Evolutionary conservation across 2,888 invertebrate genomes (phyloP), one percentile per base, ranked within the genome.

Genomic region (Nowickia ferox): DNA sequence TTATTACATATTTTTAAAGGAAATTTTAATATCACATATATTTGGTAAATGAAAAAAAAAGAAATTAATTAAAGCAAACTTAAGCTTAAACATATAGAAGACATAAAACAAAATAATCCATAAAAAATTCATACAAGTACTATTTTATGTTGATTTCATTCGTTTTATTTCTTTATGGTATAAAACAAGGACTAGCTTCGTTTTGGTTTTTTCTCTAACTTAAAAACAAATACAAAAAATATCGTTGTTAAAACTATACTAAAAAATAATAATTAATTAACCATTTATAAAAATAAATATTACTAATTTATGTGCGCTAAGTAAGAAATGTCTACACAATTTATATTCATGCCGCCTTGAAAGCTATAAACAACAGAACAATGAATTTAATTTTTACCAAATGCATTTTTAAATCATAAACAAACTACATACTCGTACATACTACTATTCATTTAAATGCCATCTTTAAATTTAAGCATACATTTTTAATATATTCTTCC

Each of bases 1-100:
- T n/a, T 75, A 75, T 55, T 44, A 40, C 9, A 75, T 44, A 38
- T 46, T 11, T 72, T 68, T 48, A 83, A 86, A 83, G 86, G 83
- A 86, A 86, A 83, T 71, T 86, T 86, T 68, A 86, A 86, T 86
- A 86, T 86, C 86, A 86, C 86, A 86, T 86, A 76, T 82, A 85
- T 80, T 86, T 86, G 57, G 55, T 78, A 85, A 81, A 72, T 42
- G 65, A 76, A 46, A 44, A 4, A 42, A 48, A 61, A 65, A 40
- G 11, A 48, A 76, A 61, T 40, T 61, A 51, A 79, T 68, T 72
- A 68, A 78, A 84, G 75, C 48, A 84, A 77, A 82, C 55, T 66
- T 85, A 84, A 74, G 76, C 69, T 71, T 65, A 80, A 84, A 51
- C 30, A 61, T 72, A 78, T 19, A 83, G 46, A 65, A 66, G 69